These are phyloP conservation scores for Stenchaetothrips biformis DNA, from an alignment of 2,888 invertebrate genomes.

Conservation along the genomic window DNA sequence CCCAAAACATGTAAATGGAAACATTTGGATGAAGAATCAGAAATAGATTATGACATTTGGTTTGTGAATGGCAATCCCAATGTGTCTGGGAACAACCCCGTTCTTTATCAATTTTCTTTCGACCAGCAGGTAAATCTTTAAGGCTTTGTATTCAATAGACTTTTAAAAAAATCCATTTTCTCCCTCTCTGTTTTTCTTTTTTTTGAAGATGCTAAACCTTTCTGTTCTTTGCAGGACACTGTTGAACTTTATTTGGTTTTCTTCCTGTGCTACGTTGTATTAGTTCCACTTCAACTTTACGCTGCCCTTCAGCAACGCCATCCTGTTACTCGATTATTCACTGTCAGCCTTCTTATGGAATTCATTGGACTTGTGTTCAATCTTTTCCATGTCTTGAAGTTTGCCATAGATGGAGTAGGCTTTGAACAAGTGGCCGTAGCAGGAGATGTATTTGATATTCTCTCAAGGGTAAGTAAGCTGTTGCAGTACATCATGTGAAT, in stretches of 20 bases:
- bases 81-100: constrained; percentile 75
- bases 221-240: constrained; percentile 60
- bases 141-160: background rate
- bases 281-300: constrained; percentile 86
- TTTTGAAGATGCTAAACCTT: constrained; percentile 15
- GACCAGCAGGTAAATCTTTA: constrained; percentile 61
- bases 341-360: constrained; percentile 78
- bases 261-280: constrained; percentile 76
- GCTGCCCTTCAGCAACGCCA: constrained; percentile 85
- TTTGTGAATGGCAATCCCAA: constrained; percentile 95
- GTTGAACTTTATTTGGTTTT: constrained; percentile 85
- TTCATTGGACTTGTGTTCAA: constrained; percentile 81
- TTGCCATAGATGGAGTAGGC: constrained; percentile 86
- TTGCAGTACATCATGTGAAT: background rate
- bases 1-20: constrained; percentile 78
- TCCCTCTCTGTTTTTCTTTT: background rate
- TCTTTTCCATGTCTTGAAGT: constrained; percentile 81
- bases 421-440: constrained; percentile 73
- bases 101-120: constrained; percentile 94
- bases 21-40: constrained; percentile 58
- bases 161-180: background rate
- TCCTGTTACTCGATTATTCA: constrained; percentile 85
- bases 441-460: constrained; percentile 88
- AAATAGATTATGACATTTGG: constrained; percentile 84
- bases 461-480: constrained; percentile 68